Evolutionary conservation across 1,140 invertebrate species (phyloP).

Genomic region (Berghia stephanieae): DNA sequence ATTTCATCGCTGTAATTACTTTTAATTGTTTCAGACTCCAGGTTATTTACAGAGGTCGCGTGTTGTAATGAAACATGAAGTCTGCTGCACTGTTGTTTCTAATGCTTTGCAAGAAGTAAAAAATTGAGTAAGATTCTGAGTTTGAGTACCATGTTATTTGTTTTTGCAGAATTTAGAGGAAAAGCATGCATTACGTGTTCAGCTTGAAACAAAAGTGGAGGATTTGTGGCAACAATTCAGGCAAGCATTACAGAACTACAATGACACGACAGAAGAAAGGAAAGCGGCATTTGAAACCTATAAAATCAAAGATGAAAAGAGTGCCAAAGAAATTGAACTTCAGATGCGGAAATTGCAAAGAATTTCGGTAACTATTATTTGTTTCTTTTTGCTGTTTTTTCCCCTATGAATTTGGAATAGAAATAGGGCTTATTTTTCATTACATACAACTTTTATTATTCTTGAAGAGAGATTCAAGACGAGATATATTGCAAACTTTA

Average conservation of each 20-base stretch:
- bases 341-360: conserved; percentile 66
- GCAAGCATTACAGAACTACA: conserved; percentile 60
- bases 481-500: no score
- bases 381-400: not conserved
- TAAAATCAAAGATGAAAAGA: conserved; percentile 66
- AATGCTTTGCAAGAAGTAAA: no score
- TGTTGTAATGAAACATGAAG: no score
- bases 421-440: no score
- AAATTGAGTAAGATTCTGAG: no score
- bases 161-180: conserved; percentile 66
- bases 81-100: no score
- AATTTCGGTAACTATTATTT: conserved; percentile 57
- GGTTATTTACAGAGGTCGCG: no score
- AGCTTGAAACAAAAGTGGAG: conserved; percentile 62
- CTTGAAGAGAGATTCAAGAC: no score
- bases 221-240: conserved; percentile 64
- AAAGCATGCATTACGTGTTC: conserved; percentile 63
- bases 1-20: no score
- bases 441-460: no score
- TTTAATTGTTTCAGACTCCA: no score
- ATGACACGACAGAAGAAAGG: conserved; percentile 65
- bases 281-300: conserved; percentile 64
- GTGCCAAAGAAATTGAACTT: conserved; percentile 65
- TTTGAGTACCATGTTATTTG: not conserved
- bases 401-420: no score